Evolutionary conservation across 2,888 invertebrate genomes (phyloP), one percentile per base, ranked within the genome.

Genomic region (Lamproptera curius): DNA sequence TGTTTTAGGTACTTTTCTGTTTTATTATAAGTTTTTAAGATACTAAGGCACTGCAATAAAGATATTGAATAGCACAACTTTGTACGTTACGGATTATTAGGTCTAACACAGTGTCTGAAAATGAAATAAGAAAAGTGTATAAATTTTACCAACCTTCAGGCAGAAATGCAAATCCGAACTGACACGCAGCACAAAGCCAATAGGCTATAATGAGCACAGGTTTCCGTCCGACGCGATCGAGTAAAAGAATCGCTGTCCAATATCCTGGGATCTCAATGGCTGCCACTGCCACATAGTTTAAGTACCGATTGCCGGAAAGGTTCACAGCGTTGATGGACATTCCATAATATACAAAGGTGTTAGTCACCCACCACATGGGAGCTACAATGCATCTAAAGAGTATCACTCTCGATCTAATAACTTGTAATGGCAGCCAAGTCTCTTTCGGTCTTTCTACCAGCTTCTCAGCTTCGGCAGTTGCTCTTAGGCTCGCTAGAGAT

Each of bases 201-300:
- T 92, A 92, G 0, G 90, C 89, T 4, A 78, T 76, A 40, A 90
- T 89, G 8, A 93, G 77, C 0, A 92, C 91, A 1, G 89, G 88
- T 58, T 91, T 90, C 50, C 92, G 79, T 1, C 93, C 93, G 8
- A 91, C 67, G 43, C 87, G 83, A 61, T 93, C 91, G 63, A 93
- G 82, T 34, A 92, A 73, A 14, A 91, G 67, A 47, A 90, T 90
- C 0, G 92, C 91, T 11, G 91, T 68, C 66, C 92, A 83, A 65
- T 92, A 93, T 0, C 92, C 94, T 0, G 94, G 94, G 50, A 94
- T 91, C 74, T 94, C 94, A 1, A 92, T 89, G 2, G 90, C 74
- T 0, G 91, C 84, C 5, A 92, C 92, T 13, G 90, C 78, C 50
- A 92, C 90, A 64, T 92, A 93, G 73, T 93, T 93, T 36, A 91